Evolutionary conservation across 2,888 invertebrate genomes (phyloP), one percentile per base, ranked within the genome.

Genomic region (Drosophila nr. perissopoda): DNA sequence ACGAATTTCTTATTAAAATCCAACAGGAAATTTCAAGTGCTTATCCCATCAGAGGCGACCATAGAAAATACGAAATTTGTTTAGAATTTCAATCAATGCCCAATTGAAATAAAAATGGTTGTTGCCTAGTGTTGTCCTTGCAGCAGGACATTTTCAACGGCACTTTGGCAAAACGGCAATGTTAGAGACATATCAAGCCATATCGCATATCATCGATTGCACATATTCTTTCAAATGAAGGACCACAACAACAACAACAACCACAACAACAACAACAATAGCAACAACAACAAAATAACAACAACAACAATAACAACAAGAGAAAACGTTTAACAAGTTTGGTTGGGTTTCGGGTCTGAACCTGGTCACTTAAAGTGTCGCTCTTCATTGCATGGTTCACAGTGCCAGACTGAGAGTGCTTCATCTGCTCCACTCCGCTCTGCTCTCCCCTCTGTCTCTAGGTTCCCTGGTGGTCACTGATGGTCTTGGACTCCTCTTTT

Each of bases 291-390:
- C 11, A 69, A 27, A 59, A 33, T 25, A 59, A 36, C 27, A 51
- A 38, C 31, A 57, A 38, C 18, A 63, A 40, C 10, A 51, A 21
- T 1, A 49, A 46, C 51, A 66, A 49, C 27, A 52, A 56, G 68
- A 21, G 27, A 36, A 57, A 76, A 58, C 71, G 70, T 79, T 79
- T 80, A 78, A 71, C 80, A 79, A 71, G 76, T 78, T 78, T 75
- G 76, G 71, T 70, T 57, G 70, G 66, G 65, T 70, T 75, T 76
- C 48, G 49, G 60, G 54, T 51, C 62, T 65, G 60, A 62, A 29
- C 57, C 46, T 57, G 58, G 67, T 65, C 85, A 89, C 87, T 85
- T 83, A 79, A 85, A 82, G 81, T 89, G 89, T 83, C 85, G 82
- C 82, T 89, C 87, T 82, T 84, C 89, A 88, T 89, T 82, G 82